Conservation (phyloP, 2,113 vertebrate species). For the Chiloscyllium plagiosum region DNA sequence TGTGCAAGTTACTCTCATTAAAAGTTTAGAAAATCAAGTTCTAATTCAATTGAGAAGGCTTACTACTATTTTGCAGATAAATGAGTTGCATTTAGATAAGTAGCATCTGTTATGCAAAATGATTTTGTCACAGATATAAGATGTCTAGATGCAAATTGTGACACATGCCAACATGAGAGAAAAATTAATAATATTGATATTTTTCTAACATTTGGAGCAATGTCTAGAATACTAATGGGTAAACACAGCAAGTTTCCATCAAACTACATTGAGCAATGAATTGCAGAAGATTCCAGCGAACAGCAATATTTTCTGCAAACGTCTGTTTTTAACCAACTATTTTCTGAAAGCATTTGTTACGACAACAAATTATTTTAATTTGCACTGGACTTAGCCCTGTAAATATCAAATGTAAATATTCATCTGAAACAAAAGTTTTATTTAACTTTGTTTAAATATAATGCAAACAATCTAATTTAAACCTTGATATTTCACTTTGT, state of each 20-base stretch:
- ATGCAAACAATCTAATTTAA: background rate
- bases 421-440: background rate
- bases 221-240: background rate
- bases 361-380: background rate
- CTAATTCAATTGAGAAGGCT: background rate
- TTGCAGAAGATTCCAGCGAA: background rate
- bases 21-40: background rate
- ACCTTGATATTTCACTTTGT: background rate
- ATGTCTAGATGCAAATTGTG: background rate
- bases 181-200: background rate
- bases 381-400: background rate
- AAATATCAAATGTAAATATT: background rate
- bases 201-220: background rate
- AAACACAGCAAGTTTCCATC: background rate
- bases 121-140: background rate
- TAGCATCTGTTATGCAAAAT: background rate
- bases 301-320: background rate
- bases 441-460: background rate
- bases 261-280: background rate
- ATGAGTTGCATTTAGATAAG: background rate
- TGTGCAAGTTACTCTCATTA: background rate
- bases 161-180: background rate
- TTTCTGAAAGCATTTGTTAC: background rate
- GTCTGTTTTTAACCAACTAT: background rate
- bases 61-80: background rate